Conservation (phyloP, 2,113 vertebrate species). For the Naja naja region DNA sequence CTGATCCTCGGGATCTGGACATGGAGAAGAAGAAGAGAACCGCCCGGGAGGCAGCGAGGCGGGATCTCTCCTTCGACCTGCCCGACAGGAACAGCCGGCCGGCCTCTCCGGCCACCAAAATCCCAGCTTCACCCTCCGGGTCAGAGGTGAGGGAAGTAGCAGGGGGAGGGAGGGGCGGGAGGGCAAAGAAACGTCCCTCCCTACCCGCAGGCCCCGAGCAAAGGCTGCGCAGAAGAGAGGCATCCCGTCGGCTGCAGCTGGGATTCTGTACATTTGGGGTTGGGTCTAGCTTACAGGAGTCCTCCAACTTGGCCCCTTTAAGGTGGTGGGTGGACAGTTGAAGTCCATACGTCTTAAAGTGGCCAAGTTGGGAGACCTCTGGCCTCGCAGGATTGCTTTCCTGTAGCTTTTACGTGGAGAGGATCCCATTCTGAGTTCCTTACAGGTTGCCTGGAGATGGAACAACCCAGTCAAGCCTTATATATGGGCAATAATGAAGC, state of each 20-base stretch:
- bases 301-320: too few species aligned
- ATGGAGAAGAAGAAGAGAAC: slow-evolving; percentile 92
- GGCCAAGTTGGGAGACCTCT: too few species aligned
- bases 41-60: slow-evolving; percentile 66
- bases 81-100: slow-evolving; percentile 82
- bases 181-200: background rate
- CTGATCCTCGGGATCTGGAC: slow-evolving; percentile 88
- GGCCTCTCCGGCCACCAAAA: slow-evolving; percentile 80
- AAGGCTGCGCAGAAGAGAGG: background rate
- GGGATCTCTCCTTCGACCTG: slow-evolving; percentile 88
- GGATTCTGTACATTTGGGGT: background rate
- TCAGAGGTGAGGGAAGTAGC: slow-evolving; percentile 79
- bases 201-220: background rate
- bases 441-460: background rate
- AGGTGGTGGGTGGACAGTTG: too few species aligned
- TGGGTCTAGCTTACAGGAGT: background rate
- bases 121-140: slow-evolving; percentile 88
- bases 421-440: background rate
- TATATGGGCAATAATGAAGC: background rate
- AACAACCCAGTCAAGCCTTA: background rate
- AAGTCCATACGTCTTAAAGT: too few species aligned
- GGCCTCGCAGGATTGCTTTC: too few species aligned
- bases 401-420: background rate
- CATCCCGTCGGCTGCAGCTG: too few species aligned
- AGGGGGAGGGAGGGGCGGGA: background rate